These are phyloP conservation scores for Riparia riparia DNA, from an alignment of 2,113 vertebrate genomes.

Conservation along the genomic window DNA sequence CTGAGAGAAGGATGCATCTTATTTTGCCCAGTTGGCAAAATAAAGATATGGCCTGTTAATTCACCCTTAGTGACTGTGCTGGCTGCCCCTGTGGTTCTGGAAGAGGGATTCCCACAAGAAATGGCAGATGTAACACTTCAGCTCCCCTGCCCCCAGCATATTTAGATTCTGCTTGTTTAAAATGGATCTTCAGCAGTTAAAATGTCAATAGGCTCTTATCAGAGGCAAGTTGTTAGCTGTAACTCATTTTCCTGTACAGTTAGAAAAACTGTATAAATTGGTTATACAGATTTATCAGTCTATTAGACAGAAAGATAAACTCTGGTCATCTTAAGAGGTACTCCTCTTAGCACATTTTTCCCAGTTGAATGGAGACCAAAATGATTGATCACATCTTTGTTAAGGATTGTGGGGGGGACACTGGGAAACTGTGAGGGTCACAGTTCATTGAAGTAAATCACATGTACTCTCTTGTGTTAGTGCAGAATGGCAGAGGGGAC, in stretches of 20 bases:
- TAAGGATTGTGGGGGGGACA: not conserved
- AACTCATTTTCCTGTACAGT: not conserved
- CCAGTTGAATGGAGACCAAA: not conserved
- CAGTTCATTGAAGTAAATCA: conserved; percentile 14
- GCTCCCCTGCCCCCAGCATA: not conserved
- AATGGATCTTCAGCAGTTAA: conserved; percentile 34
- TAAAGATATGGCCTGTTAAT: not conserved
- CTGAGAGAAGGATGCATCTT: not conserved
- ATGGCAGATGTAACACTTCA: not conserved
- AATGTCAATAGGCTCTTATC: conserved; percentile 50
- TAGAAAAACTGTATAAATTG: not conserved
- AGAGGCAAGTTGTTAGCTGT: not conserved
- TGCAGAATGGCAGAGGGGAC: not conserved
- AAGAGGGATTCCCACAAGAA: not conserved
- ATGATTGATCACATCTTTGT: conserved; percentile 14
- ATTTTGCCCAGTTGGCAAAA: not conserved
- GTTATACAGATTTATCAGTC: conserved; percentile 4
- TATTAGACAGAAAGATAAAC: not conserved
- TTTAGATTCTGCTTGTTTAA: conserved; percentile 10
- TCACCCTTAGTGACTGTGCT: not conserved
- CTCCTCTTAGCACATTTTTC: not conserved
- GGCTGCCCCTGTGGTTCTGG: not conserved
- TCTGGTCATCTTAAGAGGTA: not conserved
- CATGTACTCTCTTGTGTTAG: not conserved
- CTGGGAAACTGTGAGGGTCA: not conserved